Evolutionary conservation across 1,140 invertebrate genomes (phyloP), one percentile per base, ranked within the genome.

Genomic region (Dreissena rostriformis): DNA sequence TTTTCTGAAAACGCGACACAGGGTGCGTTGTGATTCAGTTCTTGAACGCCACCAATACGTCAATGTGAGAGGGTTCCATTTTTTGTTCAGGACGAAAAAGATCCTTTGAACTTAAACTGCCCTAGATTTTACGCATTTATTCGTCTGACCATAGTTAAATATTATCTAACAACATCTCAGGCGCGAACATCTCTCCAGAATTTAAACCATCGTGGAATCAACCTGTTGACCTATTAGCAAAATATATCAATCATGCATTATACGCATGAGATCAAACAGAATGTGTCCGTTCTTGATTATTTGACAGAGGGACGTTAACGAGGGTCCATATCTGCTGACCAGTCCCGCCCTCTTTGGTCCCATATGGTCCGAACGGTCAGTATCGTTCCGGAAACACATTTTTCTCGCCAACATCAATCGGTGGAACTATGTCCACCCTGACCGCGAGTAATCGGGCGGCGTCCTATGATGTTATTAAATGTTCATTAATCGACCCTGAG

Each of bases 401-500:
- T 24, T 24, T 24, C 57, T 24, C 57, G 57, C 17, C 2, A 61
- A 61, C 57, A n/a, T 61, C 57, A 61, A 19, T n/a, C 57, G 57
- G 57, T 24, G 57, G 57, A 61, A 61, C 17, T 24, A 39, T 39
- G 2, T 24, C 17, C 57, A 19, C 57, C 57, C 57, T 61, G 22
- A 11, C 11, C 17, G 61, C 49, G 67, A 68, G 26, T 70, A 39
- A 79, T 22, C 17, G 28, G 6, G 67, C 77, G 66, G 77, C 52
- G 28, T 26, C 26, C 24, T 79, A 70, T 79, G 22, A 26, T 24
- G 55, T 55, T 51, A 57, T 70, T 22, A 79, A 79, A 53, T 53
- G 24, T 66, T 79, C 77, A 68, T 79, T 79, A 79, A 53, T 66
- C 65, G 77, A 49, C 12, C 28, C 39, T 28, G 53, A 6, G 12